Conservation (phyloP, 2,797 vertebrate species). For the Malacoraja senta region DNA sequence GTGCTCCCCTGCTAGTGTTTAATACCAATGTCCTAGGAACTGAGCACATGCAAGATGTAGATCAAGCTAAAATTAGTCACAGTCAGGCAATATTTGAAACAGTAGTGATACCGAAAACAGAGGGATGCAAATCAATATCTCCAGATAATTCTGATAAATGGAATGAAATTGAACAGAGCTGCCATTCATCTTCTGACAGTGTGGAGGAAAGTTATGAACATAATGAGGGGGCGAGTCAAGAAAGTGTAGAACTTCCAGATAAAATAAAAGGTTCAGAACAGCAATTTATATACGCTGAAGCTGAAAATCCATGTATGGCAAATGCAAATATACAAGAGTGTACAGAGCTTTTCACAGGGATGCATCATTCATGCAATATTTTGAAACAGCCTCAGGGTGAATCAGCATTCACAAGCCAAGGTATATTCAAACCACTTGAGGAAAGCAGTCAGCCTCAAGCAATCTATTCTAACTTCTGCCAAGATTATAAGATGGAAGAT, state of each 20-base stretch:
- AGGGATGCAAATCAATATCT: not conserved
- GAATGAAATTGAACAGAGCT: constrained; percentile 52
- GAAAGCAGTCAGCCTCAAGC: not conserved
- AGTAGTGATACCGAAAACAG: constrained; percentile 17
- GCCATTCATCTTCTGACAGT: constrained; percentile 22
- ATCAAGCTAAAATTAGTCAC: constrained; percentile 26
- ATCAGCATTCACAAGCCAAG: not conserved
- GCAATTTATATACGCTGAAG: constrained; percentile 33
- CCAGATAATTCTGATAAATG: constrained; percentile 44
- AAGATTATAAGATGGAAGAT: not conserved
- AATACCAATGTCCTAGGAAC: constrained; percentile 44
- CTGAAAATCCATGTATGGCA: constrained; percentile 35
- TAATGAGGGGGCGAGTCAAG: not conserved
- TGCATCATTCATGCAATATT: not conserved
- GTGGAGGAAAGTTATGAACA: not conserved
- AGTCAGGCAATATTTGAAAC: constrained; percentile 48
- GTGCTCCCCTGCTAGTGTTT: constrained; percentile 40
- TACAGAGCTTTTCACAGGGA: not conserved
- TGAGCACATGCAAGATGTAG: constrained; percentile 45
- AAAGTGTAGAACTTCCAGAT: constrained; percentile 41
- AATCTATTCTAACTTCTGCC: not conserved
- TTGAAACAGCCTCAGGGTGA: not conserved
- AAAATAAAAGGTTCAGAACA: constrained; percentile 44
- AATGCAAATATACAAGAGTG: constrained; percentile 36
- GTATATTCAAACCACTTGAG: not conserved